Percentiles rank a stretch among this genome's conserved stretches.
Evolutionary conservation across 2,888 invertebrate species (phyloP).

Genomic region (Lithodes maja): DNA sequence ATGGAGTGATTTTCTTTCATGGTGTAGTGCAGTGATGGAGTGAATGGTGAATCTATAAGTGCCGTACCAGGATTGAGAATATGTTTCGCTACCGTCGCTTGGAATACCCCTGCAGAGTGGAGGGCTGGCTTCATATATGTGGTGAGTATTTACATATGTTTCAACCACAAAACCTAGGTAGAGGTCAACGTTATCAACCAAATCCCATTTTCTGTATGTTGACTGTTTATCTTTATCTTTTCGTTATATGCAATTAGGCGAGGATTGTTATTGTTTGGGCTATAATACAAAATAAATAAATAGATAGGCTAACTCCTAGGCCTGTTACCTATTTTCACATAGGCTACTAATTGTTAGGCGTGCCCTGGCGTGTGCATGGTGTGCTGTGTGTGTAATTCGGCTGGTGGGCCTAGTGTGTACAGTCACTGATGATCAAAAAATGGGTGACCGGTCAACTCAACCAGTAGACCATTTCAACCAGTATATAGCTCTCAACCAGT

Average conservation of each 20-base stretch:
- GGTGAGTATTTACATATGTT: constrained; percentile 37
- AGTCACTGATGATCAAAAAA: no score
- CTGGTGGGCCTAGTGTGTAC: no score
- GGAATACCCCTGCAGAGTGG: constrained; percentile 66
- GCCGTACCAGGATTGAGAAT: neutral
- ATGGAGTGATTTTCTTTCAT: neutral
- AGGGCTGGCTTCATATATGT: constrained; percentile 66
- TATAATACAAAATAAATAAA: no score
- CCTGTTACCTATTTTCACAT: neutral
- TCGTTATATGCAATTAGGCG: no score
- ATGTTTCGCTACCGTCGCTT: constrained; percentile 57
- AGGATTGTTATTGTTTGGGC: no score
- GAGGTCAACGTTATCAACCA: neutral
- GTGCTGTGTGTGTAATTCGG: no score
- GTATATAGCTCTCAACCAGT: no score
- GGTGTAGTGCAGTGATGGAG: constrained; percentile 29
- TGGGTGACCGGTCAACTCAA: no score
- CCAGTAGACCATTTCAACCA: no score
- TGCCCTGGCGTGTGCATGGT: no score
- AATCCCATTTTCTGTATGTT: neutral
- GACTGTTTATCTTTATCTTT: no score
- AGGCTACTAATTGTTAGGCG: neutral
- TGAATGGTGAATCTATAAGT: neutral
- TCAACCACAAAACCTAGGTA: neutral
- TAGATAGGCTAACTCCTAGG: no score